These are phyloP conservation scores for Globicephala melas DNA, from an alignment of 2,113 vertebrate genomes.

Conservation along the genomic window DNA sequence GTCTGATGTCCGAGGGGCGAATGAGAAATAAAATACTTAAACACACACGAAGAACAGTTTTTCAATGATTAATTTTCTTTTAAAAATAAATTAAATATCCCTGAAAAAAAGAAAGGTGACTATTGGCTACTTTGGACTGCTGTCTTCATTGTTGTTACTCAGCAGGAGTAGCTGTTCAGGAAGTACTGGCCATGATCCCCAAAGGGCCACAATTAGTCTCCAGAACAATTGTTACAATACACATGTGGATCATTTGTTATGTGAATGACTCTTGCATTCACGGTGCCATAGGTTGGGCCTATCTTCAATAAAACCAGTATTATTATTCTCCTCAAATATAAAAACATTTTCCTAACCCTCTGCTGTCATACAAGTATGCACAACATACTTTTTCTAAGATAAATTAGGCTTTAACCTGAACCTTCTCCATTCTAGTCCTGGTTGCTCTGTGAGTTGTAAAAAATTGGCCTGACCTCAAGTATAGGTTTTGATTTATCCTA, in stretches of 20 bases:
- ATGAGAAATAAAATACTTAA: conserved; percentile 41
- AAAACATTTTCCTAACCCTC: not conserved
- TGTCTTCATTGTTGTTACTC: not conserved
- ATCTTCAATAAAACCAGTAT: not conserved
- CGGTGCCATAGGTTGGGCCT: not conserved
- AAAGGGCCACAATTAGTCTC: not conserved
- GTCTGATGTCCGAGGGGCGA: not conserved
- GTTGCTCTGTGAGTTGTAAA: not conserved
- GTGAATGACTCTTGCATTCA: not conserved
- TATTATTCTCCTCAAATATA: not conserved
- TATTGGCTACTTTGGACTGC: not conserved
- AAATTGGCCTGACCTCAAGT: not conserved
- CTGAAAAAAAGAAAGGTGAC: not conserved
- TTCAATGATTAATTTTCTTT: conserved; percentile 43
- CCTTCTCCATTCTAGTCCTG: not conserved
- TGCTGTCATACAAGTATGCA: not conserved
- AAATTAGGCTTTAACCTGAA: not conserved
- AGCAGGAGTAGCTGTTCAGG: not conserved
- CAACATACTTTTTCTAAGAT: not conserved
- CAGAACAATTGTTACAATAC: not conserved
- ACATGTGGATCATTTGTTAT: not conserved
- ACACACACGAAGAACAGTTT: not conserved
- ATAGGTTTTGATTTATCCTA: not conserved
- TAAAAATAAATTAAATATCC: not conserved
- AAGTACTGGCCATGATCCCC: not conserved